A percentile compares a stretch with the other conserved stretches of the same genome.
Evolutionary conservation across 2,797 vertebrate species (phyloP).

Genomic region (Labroides dimidiatus): DNA sequence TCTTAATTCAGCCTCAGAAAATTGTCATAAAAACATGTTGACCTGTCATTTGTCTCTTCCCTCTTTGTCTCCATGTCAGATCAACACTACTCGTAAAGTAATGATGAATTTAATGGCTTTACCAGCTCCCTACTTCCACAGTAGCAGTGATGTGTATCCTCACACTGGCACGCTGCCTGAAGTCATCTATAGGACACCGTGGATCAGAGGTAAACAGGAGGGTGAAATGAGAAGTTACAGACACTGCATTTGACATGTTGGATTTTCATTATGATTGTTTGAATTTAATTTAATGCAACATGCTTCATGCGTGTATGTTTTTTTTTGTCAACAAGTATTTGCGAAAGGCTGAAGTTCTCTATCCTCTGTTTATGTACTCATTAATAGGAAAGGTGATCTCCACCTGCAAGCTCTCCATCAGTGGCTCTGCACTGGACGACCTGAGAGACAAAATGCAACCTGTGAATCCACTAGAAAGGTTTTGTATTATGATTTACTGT

Average conservation of each 20-base stretch:
- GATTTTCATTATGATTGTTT: too few species aligned
- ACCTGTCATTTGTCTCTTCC: background rate
- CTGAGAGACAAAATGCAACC: constrained; percentile 41
- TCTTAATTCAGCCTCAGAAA: background rate
- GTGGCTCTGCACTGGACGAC: constrained; percentile 68
- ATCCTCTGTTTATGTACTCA: background rate
- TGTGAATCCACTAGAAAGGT: constrained; percentile 76
- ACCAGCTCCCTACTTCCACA: constrained; percentile 71
- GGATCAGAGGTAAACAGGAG: constrained; percentile 73
- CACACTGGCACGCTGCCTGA: constrained; percentile 69
- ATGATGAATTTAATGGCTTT: constrained; percentile 71
- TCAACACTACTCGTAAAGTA: constrained; percentile 64
- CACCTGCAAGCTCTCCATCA: constrained; percentile 63
- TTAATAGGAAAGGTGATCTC: constrained; percentile 71
- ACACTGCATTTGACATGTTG: too few species aligned
- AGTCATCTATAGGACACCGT: constrained; percentile 78
- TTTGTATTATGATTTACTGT: background rate
- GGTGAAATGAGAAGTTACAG: background rate
- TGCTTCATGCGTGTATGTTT: too few species aligned
- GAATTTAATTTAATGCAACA: too few species aligned
- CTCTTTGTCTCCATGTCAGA: constrained; percentile 54
- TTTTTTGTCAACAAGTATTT: too few species aligned
- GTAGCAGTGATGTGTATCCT: constrained; percentile 59
- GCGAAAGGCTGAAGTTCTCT: too few species aligned
- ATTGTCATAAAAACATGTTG: background rate